Base-by-base conservation (phyloP, 2,113 vertebrate genomes). In the Myotis brandtii region DNA sequence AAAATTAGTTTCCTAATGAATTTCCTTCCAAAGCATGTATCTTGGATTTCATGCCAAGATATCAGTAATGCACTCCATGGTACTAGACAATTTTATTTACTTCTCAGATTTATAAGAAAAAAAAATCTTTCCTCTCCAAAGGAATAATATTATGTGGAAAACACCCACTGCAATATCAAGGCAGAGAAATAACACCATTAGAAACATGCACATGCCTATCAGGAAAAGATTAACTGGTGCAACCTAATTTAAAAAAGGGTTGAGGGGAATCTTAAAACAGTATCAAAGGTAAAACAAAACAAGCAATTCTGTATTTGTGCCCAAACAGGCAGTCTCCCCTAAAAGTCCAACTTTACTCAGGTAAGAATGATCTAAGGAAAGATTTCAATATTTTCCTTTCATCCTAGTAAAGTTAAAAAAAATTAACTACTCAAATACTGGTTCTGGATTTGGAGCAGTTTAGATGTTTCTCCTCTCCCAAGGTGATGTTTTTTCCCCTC, bases 1-100 rank as follows among this genome's bases (percentile, higher is more conserved):
- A 92, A 93, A 89, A 93, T 86, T 48, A 30, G 40, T 87, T 93
- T 84, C 46, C 93, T 91, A 82, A 91, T 94, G 66, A 85, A 92
- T 90, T 95, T 96, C 88, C 88, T 97, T 92, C 86, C 86, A 91
- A 91, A 95, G 86, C 86, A 59, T 37, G 9, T 66, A 30, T 87
- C 94, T 96, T 86, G 21, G 46, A 81, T 87, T 94, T 95, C 89
- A 91, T 16, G 59, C 32, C 95, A 94, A 87, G 66, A 81, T 85
- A 70, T 48, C 79, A 85, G 80, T 81, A 89, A 89, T 76, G 86
- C 52, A 48, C 70, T 93, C 73, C 6, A 20, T 37, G 89, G 70
- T 54, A 62, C 79, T 37, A 84, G 83, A 69, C 46, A 94, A 81
- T 85, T 93, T 92, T 90, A 90, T 91, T 93, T 90, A 86, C 66